These are phyloP conservation scores for Myiopsitta monachus DNA, from an alignment of 2,113 vertebrate genomes.

Conservation along the genomic window DNA sequence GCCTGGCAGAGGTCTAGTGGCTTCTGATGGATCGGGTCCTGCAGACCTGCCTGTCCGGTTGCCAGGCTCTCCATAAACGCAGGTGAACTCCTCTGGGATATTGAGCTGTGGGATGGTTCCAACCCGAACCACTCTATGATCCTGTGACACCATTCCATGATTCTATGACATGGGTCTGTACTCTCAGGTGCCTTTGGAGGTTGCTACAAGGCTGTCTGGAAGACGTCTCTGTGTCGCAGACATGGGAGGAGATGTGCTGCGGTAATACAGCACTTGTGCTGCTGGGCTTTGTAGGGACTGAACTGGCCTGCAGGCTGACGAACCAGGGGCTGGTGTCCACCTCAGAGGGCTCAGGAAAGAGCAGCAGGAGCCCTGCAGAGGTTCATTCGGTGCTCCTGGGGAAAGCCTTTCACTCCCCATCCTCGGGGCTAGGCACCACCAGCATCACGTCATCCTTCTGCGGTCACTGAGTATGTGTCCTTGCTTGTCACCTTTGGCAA, in stretches of 20 bases:
- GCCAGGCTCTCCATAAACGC: background rate
- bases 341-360: background rate
- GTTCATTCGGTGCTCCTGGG: no score
- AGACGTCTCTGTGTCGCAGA: rapidly evolving
- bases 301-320: rapidly evolving
- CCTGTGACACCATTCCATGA: background rate
- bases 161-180: background rate
- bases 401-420: background rate
- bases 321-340: background rate
- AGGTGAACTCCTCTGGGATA: rapidly evolving
- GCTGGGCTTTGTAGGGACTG: background rate
- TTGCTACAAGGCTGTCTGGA: background rate
- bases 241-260: rapidly evolving
- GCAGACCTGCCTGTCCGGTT: rapidly evolving
- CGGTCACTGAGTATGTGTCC: rapidly evolving
- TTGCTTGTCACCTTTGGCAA: background rate
- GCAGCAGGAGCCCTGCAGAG: background rate
- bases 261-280: rapidly evolving
- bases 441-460: background rate
- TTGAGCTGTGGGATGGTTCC: background rate
- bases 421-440: rapidly evolving
- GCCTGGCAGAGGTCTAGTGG: background rate
- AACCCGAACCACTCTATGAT: background rate
- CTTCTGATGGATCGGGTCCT: rapidly evolving
- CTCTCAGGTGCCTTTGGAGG: background rate